Base-by-base conservation (phyloP, 2,888 invertebrate genomes). In the Holacanthella duospinosa region DNA sequence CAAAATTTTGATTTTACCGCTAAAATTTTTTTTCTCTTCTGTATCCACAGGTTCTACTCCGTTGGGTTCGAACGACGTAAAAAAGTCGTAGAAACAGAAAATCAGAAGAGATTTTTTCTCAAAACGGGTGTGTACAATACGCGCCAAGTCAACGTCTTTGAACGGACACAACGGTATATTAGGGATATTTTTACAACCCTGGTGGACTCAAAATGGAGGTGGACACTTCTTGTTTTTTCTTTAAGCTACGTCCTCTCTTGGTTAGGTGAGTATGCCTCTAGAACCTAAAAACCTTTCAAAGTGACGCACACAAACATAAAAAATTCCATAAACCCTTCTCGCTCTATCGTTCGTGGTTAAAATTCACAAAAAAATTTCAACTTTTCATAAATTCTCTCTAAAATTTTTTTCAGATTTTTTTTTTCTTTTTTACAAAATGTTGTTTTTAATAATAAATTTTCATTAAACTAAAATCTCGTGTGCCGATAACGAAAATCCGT, bases 171-270 rank as follows among this genome's bases (percentile, higher is more conserved):
- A 53, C 67, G 70, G 28, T 71, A 68, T 60, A 64, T 69, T 59
- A 66, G 66, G 29, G 71, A 69, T 43, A 61, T 71, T 55, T 69
- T 69, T 56, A 69, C 69, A 29, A 69, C 69, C 55, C 29, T 63
- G 48, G 71, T 72, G 4, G 72, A 72, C 62, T 65, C 68, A 59
- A 66, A 66, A 24, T 72, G 72, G 72, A 64, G 72, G 60, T 71
- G 68, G 67, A 72, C 72, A 9, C 62, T 72, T 43, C 66, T 71
- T 36, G 66, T 68, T 55, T 72, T 72, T 62, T 66, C 67, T 43
- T 43, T 72, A 26, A 68, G 68, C 29, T 72, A 72, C 61, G 60
- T 70, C 29, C 28, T 69, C 26, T 71, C 72, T 1, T 72, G 72
- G 72, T 21, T 48, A 48, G 48, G 48, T 48, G 36, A 36, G 36